A percentile compares a stretch with the other conserved stretches of the same genome.
These are phyloP conservation scores for Sebastes schlegelii DNA, from an alignment of 2,113 vertebrate species.

Conservation along the genomic window DNA sequence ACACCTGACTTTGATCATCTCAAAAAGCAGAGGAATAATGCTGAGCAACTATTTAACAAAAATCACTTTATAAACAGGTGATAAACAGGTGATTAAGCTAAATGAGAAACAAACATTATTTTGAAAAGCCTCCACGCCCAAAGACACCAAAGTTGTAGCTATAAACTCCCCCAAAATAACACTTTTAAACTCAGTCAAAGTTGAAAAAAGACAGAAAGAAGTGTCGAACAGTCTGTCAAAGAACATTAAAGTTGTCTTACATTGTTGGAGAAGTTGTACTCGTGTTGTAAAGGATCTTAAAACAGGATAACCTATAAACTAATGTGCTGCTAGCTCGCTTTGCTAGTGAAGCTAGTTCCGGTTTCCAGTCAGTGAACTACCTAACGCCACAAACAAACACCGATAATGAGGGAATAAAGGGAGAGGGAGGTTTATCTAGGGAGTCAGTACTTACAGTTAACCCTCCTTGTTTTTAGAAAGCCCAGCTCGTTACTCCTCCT, in stretches of 20 bases:
- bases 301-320: slow-evolving; percentile 40
- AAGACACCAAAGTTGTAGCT: background rate
- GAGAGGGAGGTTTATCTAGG: slow-evolving; percentile 13
- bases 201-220: background rate
- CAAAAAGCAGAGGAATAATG: background rate
- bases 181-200: background rate
- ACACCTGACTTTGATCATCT: slow-evolving; percentile 21
- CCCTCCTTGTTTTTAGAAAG: slow-evolving; percentile 36
- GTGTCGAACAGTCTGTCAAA: background rate
- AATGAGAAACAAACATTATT: background rate
- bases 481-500: slow-evolving; percentile 65
- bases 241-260: slow-evolving; percentile 54
- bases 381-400: slow-evolving; percentile 23
- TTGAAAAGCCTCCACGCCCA: slow-evolving; percentile 45
- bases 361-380: slow-evolving; percentile 58
- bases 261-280: slow-evolving; percentile 53
- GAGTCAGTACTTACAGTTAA: slow-evolving; percentile 67
- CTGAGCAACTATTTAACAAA: slow-evolving; percentile 3
- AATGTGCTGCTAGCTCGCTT: slow-evolving; percentile 47
- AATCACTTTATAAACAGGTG: slow-evolving; percentile 28
- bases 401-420: background rate
- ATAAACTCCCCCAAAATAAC: background rate
- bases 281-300: slow-evolving; percentile 1
- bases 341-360: slow-evolving; percentile 73
- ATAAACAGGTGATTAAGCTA: slow-evolving; percentile 56